Percentiles rank a stretch among this genome's conserved stretches.
These are phyloP conservation scores for Nanorana parkeri DNA, from an alignment of 2,113 vertebrate genomes.

Conservation along the genomic window DNA sequence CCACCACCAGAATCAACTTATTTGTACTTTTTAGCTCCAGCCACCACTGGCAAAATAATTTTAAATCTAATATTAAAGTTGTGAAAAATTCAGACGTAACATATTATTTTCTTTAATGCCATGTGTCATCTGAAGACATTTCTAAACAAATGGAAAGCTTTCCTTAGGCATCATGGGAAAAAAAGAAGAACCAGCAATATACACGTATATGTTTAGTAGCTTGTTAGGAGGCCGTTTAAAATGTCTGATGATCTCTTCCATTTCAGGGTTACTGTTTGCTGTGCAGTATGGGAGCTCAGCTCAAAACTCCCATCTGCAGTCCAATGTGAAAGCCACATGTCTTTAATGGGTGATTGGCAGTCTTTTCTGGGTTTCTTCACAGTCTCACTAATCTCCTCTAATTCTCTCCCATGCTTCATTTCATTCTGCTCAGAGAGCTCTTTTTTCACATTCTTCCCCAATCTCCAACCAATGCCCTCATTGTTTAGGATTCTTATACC, in stretches of 20 bases:
- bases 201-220: slow-evolving; percentile 14
- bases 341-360: slow-evolving; percentile 65
- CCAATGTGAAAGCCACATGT: slow-evolving; percentile 64
- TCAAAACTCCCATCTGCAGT: slow-evolving; percentile 59
- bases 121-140: not conserved
- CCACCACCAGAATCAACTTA: no score
- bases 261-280: slow-evolving; percentile 24
- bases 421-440: slow-evolving; percentile 70
- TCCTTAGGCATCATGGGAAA: slow-evolving; percentile 16
- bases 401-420: slow-evolving; percentile 72
- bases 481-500: slow-evolving; percentile 79
- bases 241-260: slow-evolving; percentile 20
- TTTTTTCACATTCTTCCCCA: slow-evolving; percentile 68
- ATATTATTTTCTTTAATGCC: no score
- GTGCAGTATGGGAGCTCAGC: slow-evolving; percentile 22
- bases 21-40: no score
- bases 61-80: no score
- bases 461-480: slow-evolving; percentile 76
- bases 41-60: no score
- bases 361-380: slow-evolving; percentile 63
- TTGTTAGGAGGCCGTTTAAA: slow-evolving; percentile 14
- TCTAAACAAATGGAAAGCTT: slow-evolving; percentile 17
- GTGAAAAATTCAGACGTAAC: no score
- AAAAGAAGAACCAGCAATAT: not conserved
- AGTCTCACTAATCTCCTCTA: slow-evolving; percentile 68